Conservation (phyloP, 2,888 invertebrate genomes). For the Lycocerus yunnanus region DNA sequence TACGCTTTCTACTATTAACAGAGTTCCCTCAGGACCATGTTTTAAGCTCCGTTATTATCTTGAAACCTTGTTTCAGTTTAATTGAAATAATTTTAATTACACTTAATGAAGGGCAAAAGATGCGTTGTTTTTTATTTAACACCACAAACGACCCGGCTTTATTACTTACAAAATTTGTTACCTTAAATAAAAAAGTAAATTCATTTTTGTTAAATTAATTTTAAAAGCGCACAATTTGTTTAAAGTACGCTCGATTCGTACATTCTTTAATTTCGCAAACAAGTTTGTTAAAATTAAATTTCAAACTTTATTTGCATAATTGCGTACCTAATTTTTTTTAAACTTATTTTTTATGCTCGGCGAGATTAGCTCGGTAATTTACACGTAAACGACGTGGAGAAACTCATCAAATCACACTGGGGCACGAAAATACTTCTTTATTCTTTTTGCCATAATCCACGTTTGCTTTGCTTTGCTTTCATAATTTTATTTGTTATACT, state of each 20-base stretch:
- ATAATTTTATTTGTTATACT: too few relatives aligned
- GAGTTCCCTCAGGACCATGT: conserved; percentile 33
- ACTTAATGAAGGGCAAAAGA: conserved; percentile 40
- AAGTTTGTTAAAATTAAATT: background rate
- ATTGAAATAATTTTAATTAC: conserved; percentile 40
- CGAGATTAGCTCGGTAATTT: background rate
- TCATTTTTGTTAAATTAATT: conserved; percentile 13
- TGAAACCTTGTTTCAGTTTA: conserved; percentile 37
- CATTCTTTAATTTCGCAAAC: background rate
- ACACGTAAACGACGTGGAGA: background rate
- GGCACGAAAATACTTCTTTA: background rate
- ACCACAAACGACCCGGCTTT: conserved; percentile 31
- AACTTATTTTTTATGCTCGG: background rate
- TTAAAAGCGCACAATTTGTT: background rate
- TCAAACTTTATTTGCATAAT: background rate
- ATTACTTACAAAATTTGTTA: conserved; percentile 22
- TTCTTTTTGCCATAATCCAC: background rate
- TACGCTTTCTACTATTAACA: conserved; percentile 31
- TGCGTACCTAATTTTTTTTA: background rate
- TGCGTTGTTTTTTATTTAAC: conserved; percentile 35
- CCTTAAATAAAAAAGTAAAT: conserved; percentile 11
- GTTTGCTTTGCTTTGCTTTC: background rate
- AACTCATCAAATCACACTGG: background rate
- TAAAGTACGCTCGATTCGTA: background rate
- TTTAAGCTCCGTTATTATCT: conserved; percentile 36